Base-by-base conservation (phyloP, 2,888 invertebrate genomes). In the Lithosia quadra region DNA sequence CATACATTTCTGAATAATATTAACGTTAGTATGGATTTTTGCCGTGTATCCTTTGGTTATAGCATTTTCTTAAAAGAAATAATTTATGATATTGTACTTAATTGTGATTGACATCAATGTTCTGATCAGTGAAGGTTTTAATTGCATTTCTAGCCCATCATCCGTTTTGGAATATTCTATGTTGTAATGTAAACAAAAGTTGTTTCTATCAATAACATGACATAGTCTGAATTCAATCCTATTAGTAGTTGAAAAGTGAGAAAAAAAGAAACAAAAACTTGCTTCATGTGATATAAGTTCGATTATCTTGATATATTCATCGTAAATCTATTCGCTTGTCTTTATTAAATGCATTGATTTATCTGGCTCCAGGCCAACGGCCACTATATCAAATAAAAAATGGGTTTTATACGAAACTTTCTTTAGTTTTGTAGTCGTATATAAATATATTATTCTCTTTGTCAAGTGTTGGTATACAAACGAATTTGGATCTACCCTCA, bases 401-500 rank as follows among this genome's bases (percentile, higher is more conserved):
- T 59, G 43, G 63, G 71, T 63, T 72, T 84, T 77, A 95, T 76
- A 95, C 95, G 83, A 95, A 95, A 91, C 95, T 95, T 74, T 95
- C 95, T 79, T 95, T 95, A 87, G 91, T 90, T 81, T 87, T 93
- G 88, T 92, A 93, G 85, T 95, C 93, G 90, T 94, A 94, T 93
- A 95, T 94, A 92, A 93, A 92, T 91, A 94, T 93, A 90, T 93
- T 94, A 86, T 89, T 92, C 69, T 94, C 94, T 81, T 83, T 90
- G 69, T 88, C 87, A 76, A 91, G 89, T 75, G 88, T 85, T 73
- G 94, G 94, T 75, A 94, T 91, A 81, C 93, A 95, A 58, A 94
- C 92, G 82, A 93, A 94, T 78, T 89, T 92, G 75, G 92, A 94
- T 72, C 81, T 90, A 60, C 89, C 88, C 67, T 94, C 94, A 67